A percentile compares a stretch with the other conserved stretches of the same genome.
These are phyloP conservation scores for Xenopus petersii DNA, from an alignment of 2,797 vertebrate genomes.

Conservation along the genomic window DNA sequence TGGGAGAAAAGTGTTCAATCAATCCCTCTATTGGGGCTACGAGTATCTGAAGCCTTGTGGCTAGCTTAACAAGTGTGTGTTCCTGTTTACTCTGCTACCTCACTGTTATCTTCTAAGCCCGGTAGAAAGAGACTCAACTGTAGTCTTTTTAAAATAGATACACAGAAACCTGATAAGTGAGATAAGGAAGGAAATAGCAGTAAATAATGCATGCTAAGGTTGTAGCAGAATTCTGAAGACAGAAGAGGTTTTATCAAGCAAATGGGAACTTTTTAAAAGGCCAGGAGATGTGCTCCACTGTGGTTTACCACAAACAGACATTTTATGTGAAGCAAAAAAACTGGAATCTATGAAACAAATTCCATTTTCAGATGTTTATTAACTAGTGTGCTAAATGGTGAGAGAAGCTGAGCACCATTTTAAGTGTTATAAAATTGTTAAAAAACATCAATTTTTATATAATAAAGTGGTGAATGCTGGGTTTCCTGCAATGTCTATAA, in stretches of 20 bases:
- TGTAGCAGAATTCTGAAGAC: slow-evolving; percentile 33
- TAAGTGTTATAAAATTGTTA: no score
- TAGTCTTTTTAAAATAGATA: slow-evolving; percentile 38
- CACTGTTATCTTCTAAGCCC: slow-evolving; percentile 21
- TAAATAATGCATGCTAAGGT: slow-evolving; percentile 39
- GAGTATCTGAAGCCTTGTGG: background rate
- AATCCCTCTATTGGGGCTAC: no score
- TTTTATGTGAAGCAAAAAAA: slow-evolving; percentile 12
- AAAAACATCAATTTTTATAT: no score
- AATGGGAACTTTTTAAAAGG: slow-evolving; percentile 31
- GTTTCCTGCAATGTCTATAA: no score
- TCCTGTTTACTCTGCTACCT: slow-evolving; percentile 34
- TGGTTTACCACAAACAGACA: slow-evolving; percentile 48
- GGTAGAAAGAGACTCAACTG: slow-evolving; percentile 30
- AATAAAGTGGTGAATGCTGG: no score
- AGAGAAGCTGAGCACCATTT: no score
- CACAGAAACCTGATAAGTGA: slow-evolving; percentile 43
- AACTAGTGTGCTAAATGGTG: background rate
- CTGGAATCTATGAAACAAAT: slow-evolving; percentile 7
- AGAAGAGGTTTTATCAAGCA: slow-evolving; percentile 37
- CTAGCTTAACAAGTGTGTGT: slow-evolving; percentile 11
- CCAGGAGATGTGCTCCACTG: slow-evolving; percentile 28
- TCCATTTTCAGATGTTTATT: background rate
- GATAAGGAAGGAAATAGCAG: slow-evolving; percentile 43
- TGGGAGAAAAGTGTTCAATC: no score